Base-by-base conservation (phyloP, 2,888 invertebrate species). In the Ormyrus labotus region DNA sequence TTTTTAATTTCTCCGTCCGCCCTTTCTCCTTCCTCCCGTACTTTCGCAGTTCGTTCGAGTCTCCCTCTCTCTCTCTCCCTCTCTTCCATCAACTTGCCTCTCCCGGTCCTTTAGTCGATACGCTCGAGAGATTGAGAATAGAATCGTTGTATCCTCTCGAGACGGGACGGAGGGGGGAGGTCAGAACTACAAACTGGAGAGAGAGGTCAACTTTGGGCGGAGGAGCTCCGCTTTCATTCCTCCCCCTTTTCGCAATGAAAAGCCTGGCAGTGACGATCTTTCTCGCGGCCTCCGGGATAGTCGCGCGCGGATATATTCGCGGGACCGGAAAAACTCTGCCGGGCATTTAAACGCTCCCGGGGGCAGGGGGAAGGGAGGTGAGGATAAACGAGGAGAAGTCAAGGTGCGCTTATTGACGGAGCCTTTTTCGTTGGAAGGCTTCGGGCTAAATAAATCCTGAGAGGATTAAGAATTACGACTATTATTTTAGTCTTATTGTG, bases 1-100 rank as follows among this genome's bases (percentile, higher is more conserved):
- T 80, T 74, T 61, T 73, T 70, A 80, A 80, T 80, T 80, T 75
- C n/a, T 19, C 19, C 19, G 7, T 55, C 19, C 19, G 55, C 19
- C n/a, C 45, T 55, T 6, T n/a, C 8, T 5, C 6, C 58, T 45
- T 19, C 19, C 19, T 19, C 1, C 19, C 19, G 19, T 19, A 19
- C 19, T 19, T 19, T 19, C 19, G 19, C 19, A 19, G 19, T 19
- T 19, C 19, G 19, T 19, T 19, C 19, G 19, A 19, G 19, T 19
- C 19, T 19, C 19, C 50, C 58, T 72, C 9, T 55, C 53, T 53
- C 48, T 48, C 58, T 34, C 34, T 9, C 13, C 3, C 11, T 57
- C 19, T 8, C 8, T 13, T 51, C 55, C 5, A 11, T 34, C n/a
- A 6, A 10, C 45, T 60, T 57, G 45, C 47, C 19, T 19, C 19